phyloP scores from a whole-genome alignment of 2,888 invertebrate species.

The Eupithecia subumbrata region DNA sequence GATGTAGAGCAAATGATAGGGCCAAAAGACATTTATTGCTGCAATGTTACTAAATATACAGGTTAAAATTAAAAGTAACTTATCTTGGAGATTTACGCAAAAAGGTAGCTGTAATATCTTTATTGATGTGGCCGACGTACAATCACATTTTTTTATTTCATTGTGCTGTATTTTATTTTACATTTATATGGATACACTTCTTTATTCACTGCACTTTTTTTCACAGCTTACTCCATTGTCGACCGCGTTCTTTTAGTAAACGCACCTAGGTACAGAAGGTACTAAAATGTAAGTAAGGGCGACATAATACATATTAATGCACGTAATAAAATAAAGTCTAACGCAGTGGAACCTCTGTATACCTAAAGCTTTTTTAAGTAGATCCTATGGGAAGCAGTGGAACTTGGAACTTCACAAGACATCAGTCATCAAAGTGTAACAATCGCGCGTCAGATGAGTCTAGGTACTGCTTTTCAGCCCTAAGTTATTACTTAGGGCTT shows the following conservation, averaged over 20 bases:
- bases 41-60: background rate
- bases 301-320: too few species aligned
- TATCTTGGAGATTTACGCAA: background rate
- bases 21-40: background rate
- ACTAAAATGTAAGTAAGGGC: too few species aligned
- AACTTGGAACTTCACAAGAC: background rate
- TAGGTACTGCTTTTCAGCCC: too few species aligned
- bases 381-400: background rate
- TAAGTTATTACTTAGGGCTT: background rate
- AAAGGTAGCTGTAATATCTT: background rate
- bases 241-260: background rate
- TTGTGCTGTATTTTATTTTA: background rate
- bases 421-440: background rate
- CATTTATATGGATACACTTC: too few species aligned
- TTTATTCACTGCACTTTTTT: too few species aligned
- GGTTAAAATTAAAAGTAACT: background rate
- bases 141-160: background rate
- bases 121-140: background rate
- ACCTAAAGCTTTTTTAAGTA: background rate
- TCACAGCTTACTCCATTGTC: background rate
- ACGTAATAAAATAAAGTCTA: background rate
- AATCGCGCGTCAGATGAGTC: background rate
- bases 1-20: constrained; percentile 18
- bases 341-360: background rate
- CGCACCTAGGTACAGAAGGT: too few species aligned